Evolutionary conservation across 2,797 vertebrate species (phyloP).

Genomic region (Orestias chungarensis): DNA sequence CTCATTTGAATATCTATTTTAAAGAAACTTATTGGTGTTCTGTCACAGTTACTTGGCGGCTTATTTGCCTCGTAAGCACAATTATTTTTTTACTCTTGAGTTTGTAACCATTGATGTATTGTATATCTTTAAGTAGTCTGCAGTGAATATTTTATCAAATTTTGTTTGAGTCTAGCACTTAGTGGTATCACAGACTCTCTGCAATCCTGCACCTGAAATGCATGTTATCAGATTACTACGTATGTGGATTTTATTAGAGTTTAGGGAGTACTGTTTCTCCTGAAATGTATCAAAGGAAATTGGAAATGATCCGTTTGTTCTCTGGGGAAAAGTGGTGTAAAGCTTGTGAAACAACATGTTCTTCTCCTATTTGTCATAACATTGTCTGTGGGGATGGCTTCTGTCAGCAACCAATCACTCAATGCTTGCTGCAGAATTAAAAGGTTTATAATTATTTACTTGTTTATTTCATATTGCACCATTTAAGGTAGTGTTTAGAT

Average conservation of each 20-base stretch:
- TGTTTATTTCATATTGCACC: background rate
- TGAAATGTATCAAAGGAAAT: background rate
- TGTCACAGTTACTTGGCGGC: background rate
- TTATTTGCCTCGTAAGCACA: background rate
- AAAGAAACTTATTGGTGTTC: background rate
- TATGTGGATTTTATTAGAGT: background rate
- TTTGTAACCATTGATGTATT: background rate
- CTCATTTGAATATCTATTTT: background rate
- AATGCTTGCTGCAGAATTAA: constrained; percentile 29
- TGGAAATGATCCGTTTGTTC: background rate
- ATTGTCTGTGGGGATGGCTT: constrained; percentile 27
- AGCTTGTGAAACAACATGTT: constrained; percentile 9
- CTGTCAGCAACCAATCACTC: constrained; percentile 23
- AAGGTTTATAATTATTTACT: background rate
- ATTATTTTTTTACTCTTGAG: too few species aligned
- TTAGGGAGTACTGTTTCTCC: background rate
- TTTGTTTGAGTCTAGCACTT: background rate
- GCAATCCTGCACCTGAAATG: background rate
- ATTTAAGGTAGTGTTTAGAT: background rate
- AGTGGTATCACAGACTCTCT: background rate
- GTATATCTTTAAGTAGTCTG: background rate
- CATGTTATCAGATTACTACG: background rate
- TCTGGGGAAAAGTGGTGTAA: constrained; percentile 3
- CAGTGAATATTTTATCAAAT: background rate
- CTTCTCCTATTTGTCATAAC: constrained; percentile 17